Conservation (phyloP, 2,113 vertebrate genomes). For the Thinocorus orbignyianus region DNA sequence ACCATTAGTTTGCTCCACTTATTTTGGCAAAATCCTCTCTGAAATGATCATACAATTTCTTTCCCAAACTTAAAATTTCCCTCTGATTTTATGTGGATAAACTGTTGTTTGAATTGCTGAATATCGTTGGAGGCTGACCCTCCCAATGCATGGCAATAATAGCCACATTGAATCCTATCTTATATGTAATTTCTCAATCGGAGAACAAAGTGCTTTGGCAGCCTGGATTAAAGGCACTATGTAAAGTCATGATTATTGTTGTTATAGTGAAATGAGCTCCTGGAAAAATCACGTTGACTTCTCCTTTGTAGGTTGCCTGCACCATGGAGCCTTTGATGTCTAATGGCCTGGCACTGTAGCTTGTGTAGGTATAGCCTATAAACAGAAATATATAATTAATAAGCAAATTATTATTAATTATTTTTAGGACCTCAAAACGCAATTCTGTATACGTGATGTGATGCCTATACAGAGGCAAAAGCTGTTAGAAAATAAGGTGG, state of each 20-base stretch:
- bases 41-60: background rate
- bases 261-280: background rate
- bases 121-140: background rate
- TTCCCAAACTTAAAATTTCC: background rate
- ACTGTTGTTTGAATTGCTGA: background rate
- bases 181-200: background rate
- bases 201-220: conserved; percentile 13
- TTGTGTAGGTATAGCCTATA: background rate
- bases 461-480: background rate
- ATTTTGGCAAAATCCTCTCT: background rate
- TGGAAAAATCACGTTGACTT: conserved; percentile 27
- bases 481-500: background rate
- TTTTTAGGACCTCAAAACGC: background rate
- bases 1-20: background rate
- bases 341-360: background rate
- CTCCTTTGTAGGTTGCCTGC: background rate
- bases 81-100: background rate
- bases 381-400: background rate
- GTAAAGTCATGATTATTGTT: conserved; percentile 21
- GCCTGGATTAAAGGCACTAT: conserved; percentile 9
- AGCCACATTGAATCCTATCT: background rate
- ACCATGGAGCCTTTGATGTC: background rate
- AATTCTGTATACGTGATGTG: background rate
- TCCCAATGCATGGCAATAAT: background rate
- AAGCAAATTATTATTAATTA: background rate